Base-by-base conservation (phyloP, 2,113 vertebrate species). In the Festucalex cinctus region DNA sequence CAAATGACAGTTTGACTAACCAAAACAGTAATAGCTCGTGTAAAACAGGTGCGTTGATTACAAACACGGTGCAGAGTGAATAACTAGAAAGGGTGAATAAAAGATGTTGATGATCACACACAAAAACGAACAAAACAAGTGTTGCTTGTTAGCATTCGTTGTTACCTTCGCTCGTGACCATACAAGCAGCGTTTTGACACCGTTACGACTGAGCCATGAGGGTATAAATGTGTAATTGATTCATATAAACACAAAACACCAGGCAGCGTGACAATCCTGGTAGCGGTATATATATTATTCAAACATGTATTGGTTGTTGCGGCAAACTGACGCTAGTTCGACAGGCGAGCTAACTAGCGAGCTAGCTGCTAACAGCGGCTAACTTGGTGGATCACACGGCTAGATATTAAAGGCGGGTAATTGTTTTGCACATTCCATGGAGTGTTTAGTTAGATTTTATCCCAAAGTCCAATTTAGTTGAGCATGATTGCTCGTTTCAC, bases 331-430 rank as follows among this genome's bases (percentile, higher is more conserved):
- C 22, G 46, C 56, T 36, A 62, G 66, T 60, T 44, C n/a, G 39
- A 62, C 39, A 62, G 37, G 43, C 22, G 6, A 62, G 60, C 60
- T 58, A 71, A 53, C 41, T 46, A 66, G 24, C 48, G 51, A 17
- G 71, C 75, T 69, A 81, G 44, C 71, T 64, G 65, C 71, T 56
- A 39, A 3, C 7, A 16, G 37, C 20, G 1, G 63, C 46, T 60
- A 81, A 65, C 36, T 49, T 48, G 36, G 41, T 24, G 51, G 68
- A 36, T 68, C 60, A 48, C 0, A 39, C 9, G 1, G 1, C 9
- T 36, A 19, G 3, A n/a, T 17, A 19, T 58, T 12, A 17, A 58
- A 7, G 6, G 13, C 3, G n/a, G 8, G 6, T 39, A n/a, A 16
- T 14, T 22, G 4, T 8, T 60, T 19, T 8, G 5, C 53, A 32